A percentile compares a stretch with the other conserved stretches of the same genome.
Conservation (phyloP, 2,797 vertebrate species). For the Semotilus atromaculatus region DNA sequence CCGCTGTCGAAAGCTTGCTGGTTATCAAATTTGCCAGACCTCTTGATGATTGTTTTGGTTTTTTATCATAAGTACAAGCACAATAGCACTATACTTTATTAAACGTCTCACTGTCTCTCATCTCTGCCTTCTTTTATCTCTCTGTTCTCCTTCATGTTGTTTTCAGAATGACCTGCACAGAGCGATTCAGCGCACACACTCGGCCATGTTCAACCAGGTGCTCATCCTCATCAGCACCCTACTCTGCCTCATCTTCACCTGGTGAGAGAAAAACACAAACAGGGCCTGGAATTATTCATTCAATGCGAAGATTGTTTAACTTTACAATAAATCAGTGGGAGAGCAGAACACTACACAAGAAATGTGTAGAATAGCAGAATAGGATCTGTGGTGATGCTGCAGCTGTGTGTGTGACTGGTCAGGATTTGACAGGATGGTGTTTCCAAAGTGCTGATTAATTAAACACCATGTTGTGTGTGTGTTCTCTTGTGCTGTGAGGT, state of each 20-base stretch:
- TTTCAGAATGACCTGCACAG: constrained; percentile 85
- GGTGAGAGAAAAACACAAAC: constrained; percentile 69
- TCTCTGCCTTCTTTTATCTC: constrained; percentile 18
- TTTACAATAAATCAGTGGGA: neutral
- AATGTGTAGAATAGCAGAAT: too few species aligned
- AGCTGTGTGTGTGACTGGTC: neutral
- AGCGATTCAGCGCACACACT: constrained; percentile 86
- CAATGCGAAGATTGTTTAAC: neutral
- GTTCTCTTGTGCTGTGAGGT: constrained; percentile 8
- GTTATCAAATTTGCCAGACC: constrained; percentile 14
- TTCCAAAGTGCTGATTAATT: constrained; percentile 23
- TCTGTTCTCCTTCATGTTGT: constrained; percentile 24
- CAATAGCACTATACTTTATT: neutral
- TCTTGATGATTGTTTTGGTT: neutral
- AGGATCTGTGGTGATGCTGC: too few species aligned
- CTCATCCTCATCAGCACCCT: constrained; percentile 88
- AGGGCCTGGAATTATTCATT: neutral
- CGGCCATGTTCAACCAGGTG: constrained; percentile 90
- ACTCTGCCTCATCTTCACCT: constrained; percentile 88
- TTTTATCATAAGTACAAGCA: neutral
- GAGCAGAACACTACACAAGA: neutral
- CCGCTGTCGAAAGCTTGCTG: neutral
- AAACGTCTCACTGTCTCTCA: neutral
- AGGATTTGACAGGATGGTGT: neutral
- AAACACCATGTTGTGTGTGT: constrained; percentile 33